Percentiles rank a stretch among this genome's conserved stretches.
These are phyloP conservation scores for Pheosia tremula DNA, from an alignment of 2,888 invertebrate genomes.

Conservation along the genomic window DNA sequence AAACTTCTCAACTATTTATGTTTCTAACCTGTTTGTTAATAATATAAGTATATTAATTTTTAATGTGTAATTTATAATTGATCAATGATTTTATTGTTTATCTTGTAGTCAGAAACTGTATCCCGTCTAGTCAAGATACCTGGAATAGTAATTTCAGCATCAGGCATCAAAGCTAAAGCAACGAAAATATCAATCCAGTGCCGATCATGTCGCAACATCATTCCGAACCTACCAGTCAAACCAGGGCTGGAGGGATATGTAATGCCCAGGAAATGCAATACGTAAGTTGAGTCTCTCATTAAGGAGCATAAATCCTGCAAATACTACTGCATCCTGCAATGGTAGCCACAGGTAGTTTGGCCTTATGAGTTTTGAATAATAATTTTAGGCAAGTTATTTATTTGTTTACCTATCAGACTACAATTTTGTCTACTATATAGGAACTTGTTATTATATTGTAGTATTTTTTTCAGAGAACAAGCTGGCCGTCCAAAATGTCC, in stretches of 20 bases:
- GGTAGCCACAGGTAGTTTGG: too few relatives aligned
- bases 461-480: constrained; percentile 89
- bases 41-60: not conserved
- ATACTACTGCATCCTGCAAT: not conserved
- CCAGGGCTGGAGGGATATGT: constrained; percentile 98
- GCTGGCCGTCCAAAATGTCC: constrained; percentile 97
- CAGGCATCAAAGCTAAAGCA: constrained; percentile 97
- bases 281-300: constrained; percentile 85
- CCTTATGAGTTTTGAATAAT: too few relatives aligned
- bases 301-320: not conserved
- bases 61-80: not conserved
- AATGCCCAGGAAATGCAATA: constrained; percentile 96
- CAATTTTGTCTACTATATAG: too few relatives aligned
- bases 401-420: too few relatives aligned
- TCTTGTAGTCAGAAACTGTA: constrained; percentile 94
- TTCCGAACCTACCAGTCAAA: constrained; percentile 95
- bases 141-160: constrained; percentile 97
- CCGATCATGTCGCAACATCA: constrained; percentile 94
- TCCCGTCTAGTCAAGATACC: constrained; percentile 97
- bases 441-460: too few relatives aligned
- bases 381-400: too few relatives aligned
- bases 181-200: constrained; percentile 98
- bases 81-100: constrained; percentile 8
- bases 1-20: not conserved
- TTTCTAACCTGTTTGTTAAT: not conserved